Conservation (phyloP, 2,797 vertebrate genomes). For the Amblyopsis hoosieri region DNA sequence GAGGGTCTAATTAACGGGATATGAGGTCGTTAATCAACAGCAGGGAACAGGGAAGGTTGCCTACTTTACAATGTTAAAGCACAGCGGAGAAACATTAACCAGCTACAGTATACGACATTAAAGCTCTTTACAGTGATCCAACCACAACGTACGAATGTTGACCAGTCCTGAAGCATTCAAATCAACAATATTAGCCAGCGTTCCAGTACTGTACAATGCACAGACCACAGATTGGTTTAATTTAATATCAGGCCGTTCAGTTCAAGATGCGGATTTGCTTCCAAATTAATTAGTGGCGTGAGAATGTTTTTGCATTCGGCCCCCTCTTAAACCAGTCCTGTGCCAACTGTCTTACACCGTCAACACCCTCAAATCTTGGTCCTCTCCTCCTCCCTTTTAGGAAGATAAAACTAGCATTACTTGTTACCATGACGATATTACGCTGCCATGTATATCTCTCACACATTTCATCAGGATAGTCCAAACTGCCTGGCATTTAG, state of each 20-base stretch:
- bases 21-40: conserved; percentile 96
- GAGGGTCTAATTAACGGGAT: conserved; percentile 90
- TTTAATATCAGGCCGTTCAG: neutral
- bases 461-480: conserved; percentile 60
- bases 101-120: conserved; percentile 28
- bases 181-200: neutral
- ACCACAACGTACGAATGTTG: conserved; percentile 27
- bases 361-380: too few relatives aligned
- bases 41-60: conserved; percentile 85
- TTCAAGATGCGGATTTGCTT: neutral
- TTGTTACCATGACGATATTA: conserved; percentile 50
- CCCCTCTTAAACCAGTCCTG: neutral
- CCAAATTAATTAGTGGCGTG: neutral
- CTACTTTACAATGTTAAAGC: conserved; percentile 68
- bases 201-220: conserved; percentile 1
- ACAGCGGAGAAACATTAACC: conserved; percentile 60
- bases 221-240: conserved; percentile 4
- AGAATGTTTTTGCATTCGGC: neutral
- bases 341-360: too few relatives aligned
- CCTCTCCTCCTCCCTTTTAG: neutral
- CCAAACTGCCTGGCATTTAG: conserved; percentile 66
- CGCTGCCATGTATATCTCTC: conserved; percentile 61
- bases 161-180: conserved; percentile 6
- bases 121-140: conserved; percentile 29
- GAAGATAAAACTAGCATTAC: conserved; percentile 2